These are phyloP conservation scores for Stomatorhinus ivindoensis DNA, from an alignment of 2,113 vertebrate genomes.

Conservation along the genomic window DNA sequence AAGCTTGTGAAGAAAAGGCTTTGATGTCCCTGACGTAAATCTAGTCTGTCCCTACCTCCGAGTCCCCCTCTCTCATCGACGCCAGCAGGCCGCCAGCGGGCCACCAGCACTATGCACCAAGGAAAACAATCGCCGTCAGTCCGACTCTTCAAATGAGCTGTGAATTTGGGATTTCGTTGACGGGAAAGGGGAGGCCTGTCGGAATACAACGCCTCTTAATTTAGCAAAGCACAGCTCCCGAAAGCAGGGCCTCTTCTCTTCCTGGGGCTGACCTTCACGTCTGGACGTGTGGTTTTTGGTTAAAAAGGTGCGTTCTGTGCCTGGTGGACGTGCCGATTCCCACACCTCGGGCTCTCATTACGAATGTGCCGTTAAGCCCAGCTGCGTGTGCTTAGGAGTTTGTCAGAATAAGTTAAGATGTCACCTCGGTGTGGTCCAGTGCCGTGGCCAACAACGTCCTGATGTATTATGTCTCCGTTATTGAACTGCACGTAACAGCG, in stretches of 20 bases:
- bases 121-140: not conserved
- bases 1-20: not conserved
- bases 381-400: not conserved
- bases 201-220: not conserved
- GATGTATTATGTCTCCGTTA: not conserved
- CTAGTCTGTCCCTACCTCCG: not conserved
- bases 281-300: not conserved
- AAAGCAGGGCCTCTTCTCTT: not conserved
- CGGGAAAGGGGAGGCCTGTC: not conserved
- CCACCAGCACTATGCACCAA: not conserved
- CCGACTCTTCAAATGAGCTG: not conserved
- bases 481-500: not conserved
- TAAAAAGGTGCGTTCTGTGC: not conserved
- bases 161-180: not conserved
- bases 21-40: not conserved
- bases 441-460: not conserved
- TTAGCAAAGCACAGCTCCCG: not conserved
- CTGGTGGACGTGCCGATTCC: not conserved
- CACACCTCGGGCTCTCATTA: not conserved
- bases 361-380: not conserved
- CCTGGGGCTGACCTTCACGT: not conserved
- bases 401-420: not conserved
- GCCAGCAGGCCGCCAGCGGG: not conserved
- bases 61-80: not conserved
- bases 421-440: not conserved